Evolutionary conservation across 1,140 invertebrate genomes (phyloP).

Genomic region (Campoletis sonorensis): DNA sequence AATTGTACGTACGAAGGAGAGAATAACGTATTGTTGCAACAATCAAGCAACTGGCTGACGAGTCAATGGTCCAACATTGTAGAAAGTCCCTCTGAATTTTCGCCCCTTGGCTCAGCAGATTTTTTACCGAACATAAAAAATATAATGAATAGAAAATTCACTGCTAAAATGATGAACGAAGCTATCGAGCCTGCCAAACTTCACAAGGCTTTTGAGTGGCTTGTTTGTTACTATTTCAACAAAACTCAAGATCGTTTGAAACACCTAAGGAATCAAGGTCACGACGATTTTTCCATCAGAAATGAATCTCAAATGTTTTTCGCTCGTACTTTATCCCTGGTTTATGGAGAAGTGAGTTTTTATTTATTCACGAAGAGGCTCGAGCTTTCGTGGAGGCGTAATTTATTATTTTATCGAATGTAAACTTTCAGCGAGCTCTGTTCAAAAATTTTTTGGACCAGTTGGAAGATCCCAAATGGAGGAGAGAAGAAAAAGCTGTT

Average conservation of each 20-base stretch:
- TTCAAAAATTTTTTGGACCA: slow-evolving; percentile 79
- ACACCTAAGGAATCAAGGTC: slow-evolving; percentile 74
- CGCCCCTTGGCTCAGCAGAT: slow-evolving; percentile 80
- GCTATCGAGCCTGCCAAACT: slow-evolving; percentile 77
- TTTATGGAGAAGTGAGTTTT: slow-evolving; percentile 83
- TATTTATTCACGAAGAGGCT: background rate
- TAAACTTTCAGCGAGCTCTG: slow-evolving; percentile 78
- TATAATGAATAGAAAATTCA: slow-evolving; percentile 78
- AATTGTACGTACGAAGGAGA: slow-evolving; percentile 97
- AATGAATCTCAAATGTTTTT: slow-evolving; percentile 91
- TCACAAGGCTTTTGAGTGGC: slow-evolving; percentile 87
- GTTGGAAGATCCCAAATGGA: slow-evolving; percentile 75
- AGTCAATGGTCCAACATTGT: slow-evolving; percentile 79
- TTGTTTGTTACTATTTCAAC: slow-evolving; percentile 87
- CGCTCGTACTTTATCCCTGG: slow-evolving; percentile 85
- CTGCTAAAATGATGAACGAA: slow-evolving; percentile 69
- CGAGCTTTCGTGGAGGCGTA: too few relatives aligned
- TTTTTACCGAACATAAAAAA: slow-evolving; percentile 78
- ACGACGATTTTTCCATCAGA: slow-evolving; percentile 84
- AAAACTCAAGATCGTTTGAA: slow-evolving; percentile 82
- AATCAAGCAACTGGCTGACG: slow-evolving; percentile 94
- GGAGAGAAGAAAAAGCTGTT: slow-evolving; percentile 76
- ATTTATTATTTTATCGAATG: slow-evolving; percentile 40
- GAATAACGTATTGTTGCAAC: slow-evolving; percentile 96
- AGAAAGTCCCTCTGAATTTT: slow-evolving; percentile 72